Conservation (phyloP, 2,113 vertebrate species). For the Urocynchramus pylzowi region DNA sequence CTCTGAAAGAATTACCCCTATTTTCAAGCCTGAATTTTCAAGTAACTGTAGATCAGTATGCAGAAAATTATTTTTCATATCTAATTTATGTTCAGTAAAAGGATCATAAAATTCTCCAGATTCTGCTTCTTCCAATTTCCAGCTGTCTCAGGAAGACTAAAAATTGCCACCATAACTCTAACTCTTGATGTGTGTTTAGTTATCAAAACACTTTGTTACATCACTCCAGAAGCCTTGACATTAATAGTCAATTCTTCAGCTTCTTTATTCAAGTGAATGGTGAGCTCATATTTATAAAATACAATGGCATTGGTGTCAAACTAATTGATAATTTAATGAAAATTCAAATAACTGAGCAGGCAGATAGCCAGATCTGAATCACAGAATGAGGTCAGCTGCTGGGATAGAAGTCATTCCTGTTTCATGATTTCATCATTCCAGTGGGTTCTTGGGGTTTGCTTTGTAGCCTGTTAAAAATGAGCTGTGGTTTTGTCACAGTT, state of each 20-base stretch:
- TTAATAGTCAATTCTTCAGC: not conserved
- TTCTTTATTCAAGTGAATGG: not conserved
- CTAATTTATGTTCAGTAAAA: not conserved
- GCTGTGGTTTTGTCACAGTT: not conserved
- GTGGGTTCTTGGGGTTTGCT: not conserved
- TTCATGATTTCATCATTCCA: not conserved
- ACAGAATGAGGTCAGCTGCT: not conserved
- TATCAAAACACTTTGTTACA: not conserved
- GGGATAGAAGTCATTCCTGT: not conserved
- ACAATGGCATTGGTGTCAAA: accelerated
- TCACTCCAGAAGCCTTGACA: not conserved
- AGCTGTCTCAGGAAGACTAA: not conserved
- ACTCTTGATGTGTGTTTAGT: not conserved
- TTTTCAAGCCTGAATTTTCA: not conserved
- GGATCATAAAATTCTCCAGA: not conserved
- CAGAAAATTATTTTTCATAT: not conserved
- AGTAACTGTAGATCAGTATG: not conserved
- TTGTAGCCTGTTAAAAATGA: not conserved
- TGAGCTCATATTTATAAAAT: not conserved
- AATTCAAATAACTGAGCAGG: not conserved
- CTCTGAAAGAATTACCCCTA: not conserved
- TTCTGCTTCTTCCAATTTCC: not conserved
- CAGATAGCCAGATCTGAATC: not conserved
- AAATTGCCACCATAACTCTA: not conserved
- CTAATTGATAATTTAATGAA: not conserved